Conservation (phyloP, 2,888 invertebrate genomes). For the Gymnosoma rotundatum region DNA sequence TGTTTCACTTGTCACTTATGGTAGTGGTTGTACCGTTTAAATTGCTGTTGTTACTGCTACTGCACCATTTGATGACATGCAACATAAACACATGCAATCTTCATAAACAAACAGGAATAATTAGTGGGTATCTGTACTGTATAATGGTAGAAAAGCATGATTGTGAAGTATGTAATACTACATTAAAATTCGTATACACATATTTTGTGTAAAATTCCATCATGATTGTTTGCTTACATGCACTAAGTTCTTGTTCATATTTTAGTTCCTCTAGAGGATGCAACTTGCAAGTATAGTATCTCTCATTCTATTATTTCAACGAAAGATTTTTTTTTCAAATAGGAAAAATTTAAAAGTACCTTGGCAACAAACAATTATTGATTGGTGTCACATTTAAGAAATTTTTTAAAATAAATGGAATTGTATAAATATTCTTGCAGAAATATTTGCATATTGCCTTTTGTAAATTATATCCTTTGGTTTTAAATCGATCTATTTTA, state of each 20-base stretch:
- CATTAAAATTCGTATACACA: not conserved
- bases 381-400: too few relatives aligned
- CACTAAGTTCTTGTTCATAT: not conserved
- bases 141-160: not conserved
- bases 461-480: too few relatives aligned
- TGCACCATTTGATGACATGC: conserved; percentile 1
- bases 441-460: too few relatives aligned
- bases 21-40: not conserved
- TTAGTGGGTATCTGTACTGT: not conserved
- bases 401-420: too few relatives aligned
- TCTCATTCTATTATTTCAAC: not conserved
- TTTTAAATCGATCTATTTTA: too few relatives aligned
- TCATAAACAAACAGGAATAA: not conserved
- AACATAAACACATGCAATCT: not conserved
- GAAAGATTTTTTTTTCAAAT: too few relatives aligned
- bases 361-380: too few relatives aligned
- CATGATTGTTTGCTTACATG: not conserved
- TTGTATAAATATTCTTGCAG: too few relatives aligned
- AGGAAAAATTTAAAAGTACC: too few relatives aligned
- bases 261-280: not conserved
- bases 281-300: not conserved
- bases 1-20: not conserved
- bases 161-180: not conserved
- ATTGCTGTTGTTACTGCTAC: not conserved
- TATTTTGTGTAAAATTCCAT: not conserved